Conservation (phyloP, 2,797 vertebrate genomes). For the Kryptopterus vitreolus region DNA sequence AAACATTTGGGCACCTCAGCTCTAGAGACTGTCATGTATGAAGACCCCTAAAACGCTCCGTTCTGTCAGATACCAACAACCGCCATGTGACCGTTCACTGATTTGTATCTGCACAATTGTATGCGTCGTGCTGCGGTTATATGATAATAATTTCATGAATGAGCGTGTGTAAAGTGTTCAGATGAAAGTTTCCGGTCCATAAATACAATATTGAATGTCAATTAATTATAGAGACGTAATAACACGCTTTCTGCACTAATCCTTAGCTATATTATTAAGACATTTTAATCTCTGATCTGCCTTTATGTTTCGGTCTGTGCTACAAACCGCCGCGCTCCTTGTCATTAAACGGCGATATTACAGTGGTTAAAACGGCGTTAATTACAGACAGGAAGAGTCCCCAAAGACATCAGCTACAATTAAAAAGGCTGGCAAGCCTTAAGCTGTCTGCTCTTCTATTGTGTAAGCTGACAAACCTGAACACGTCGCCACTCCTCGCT, state of each 20-base stretch:
- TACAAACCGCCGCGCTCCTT: background rate
- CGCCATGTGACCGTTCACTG: background rate
- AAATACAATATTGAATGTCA: background rate
- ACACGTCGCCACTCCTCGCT: background rate
- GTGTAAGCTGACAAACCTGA: constrained; percentile 13
- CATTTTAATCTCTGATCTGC: no score
- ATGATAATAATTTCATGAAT: background rate
- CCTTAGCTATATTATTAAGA: background rate
- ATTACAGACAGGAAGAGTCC: constrained; percentile 35
- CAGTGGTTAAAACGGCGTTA: constrained; percentile 35
- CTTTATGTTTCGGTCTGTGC: background rate
- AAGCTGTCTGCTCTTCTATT: background rate
- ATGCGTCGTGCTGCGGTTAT: background rate
- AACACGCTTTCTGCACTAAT: background rate
- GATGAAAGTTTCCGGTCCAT: background rate
- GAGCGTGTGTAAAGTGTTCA: background rate
- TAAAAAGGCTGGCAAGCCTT: background rate
- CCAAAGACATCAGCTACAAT: constrained; percentile 16
- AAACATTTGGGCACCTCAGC: no score
- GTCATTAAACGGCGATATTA: constrained; percentile 40
- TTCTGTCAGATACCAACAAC: background rate
- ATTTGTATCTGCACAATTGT: background rate
- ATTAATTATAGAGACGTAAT: background rate
- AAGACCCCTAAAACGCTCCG: background rate
- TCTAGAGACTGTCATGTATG: background rate